Conservation (phyloP, 2,888 invertebrate genomes). For the Orchesella flavescens region DNA sequence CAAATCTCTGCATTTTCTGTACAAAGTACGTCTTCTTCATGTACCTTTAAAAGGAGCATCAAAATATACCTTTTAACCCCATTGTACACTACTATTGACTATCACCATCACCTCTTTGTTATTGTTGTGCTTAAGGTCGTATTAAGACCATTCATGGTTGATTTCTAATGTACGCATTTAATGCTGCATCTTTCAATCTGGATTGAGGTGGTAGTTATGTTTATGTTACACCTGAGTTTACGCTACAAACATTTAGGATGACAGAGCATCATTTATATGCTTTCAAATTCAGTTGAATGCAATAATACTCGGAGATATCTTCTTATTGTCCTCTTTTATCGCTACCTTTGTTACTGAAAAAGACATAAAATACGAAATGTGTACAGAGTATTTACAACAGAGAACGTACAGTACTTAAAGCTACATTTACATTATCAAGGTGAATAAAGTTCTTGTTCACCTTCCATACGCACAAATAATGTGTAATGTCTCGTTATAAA, state of each 20-base stretch:
- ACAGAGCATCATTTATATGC: conserved; percentile 34
- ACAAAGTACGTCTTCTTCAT: too few species aligned
- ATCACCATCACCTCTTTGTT: too few species aligned
- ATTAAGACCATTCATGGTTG: too few species aligned
- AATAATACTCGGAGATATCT: conserved; percentile 12
- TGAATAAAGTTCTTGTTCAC: not conserved
- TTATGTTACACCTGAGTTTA: conserved; percentile 3
- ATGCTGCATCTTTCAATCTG: too few species aligned
- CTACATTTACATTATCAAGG: not conserved
- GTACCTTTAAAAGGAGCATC: too few species aligned
- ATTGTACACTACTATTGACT: too few species aligned
- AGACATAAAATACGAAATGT: conserved; percentile 23
- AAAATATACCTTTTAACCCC: not conserved
- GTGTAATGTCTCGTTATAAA: conserved; percentile 40
- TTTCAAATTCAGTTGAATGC: conserved; percentile 40
- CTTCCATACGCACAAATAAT: not conserved
- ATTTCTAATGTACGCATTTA: too few species aligned
- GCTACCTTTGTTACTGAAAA: conserved; percentile 35
- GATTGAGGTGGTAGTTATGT: too few species aligned
- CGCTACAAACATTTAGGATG: not conserved
- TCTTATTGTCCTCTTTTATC: conserved; percentile 42
- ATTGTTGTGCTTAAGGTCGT: too few species aligned
- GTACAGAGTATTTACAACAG: too few species aligned
- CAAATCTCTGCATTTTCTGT: too few species aligned
- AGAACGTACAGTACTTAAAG: too few species aligned